Percentiles rank a stretch among this genome's conserved stretches.
These are phyloP conservation scores for Caenorhabditis tropicalis DNA, from an alignment of 1,140 invertebrate genomes.

Conservation along the genomic window DNA sequence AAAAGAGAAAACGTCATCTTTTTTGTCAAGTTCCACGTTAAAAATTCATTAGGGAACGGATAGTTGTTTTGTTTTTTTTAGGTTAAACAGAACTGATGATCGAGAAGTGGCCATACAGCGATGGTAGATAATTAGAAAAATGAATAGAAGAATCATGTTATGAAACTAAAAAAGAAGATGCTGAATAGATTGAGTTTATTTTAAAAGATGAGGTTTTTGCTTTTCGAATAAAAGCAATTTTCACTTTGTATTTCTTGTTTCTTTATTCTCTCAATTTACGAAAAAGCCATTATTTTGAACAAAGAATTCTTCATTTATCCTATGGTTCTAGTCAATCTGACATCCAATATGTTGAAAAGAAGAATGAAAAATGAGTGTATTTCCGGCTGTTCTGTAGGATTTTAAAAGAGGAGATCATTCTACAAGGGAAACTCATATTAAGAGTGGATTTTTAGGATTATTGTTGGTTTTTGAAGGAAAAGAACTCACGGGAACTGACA, in stretches of 20 bases:
- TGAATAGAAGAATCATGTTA: too few relatives aligned
- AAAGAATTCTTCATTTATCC: background rate
- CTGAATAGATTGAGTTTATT: too few relatives aligned
- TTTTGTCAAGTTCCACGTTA: background rate
- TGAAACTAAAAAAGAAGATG: too few relatives aligned
- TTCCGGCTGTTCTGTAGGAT: background rate
- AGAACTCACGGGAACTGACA: background rate
- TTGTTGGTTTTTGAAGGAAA: background rate
- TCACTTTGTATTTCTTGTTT: background rate
- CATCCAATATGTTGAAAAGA: background rate
- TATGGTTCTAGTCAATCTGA: background rate
- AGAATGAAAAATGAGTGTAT: background rate
- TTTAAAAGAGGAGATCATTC: too few relatives aligned
- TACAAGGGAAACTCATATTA: too few relatives aligned
- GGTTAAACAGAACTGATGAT: background rate
- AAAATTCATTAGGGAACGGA: constrained; percentile 13
- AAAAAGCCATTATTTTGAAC: background rate
- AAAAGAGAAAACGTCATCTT: background rate
- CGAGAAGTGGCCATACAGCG: background rate
- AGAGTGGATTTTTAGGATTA: too few relatives aligned
- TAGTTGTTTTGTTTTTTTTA: background rate
- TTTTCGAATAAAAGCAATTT: background rate
- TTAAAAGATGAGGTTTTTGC: too few relatives aligned
- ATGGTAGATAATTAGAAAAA: constrained; percentile 5
- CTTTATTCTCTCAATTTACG: background rate